Evolutionary conservation across 2,888 invertebrate species (phyloP).

Genomic region (Oxycera nigricornis): DNA sequence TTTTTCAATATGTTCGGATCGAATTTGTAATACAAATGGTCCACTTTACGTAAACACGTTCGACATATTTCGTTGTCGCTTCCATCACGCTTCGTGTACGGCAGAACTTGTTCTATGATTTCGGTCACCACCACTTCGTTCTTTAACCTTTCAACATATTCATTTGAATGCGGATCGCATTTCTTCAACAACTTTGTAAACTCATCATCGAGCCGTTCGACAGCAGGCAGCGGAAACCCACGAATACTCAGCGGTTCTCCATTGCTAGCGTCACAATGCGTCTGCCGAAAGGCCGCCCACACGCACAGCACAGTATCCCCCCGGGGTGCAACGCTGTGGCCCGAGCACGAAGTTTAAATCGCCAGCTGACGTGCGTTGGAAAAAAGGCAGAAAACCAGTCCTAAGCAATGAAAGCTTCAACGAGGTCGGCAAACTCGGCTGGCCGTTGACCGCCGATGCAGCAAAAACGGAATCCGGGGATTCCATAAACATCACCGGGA

Average conservation of each 20-base stretch:
- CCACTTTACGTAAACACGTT: constrained; percentile 93
- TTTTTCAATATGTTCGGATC: constrained; percentile 83
- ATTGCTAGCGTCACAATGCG: too few relatives aligned
- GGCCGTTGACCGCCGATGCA: too few relatives aligned
- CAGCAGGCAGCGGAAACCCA: constrained; percentile 91
- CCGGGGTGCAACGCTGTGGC: too few relatives aligned
- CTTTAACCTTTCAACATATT: constrained; percentile 91
- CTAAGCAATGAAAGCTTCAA: too few relatives aligned
- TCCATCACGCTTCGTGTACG: constrained; percentile 77
- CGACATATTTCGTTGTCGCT: constrained; percentile 88
- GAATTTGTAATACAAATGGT: constrained; percentile 98
- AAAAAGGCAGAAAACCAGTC: too few relatives aligned
- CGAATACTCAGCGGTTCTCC: constrained; percentile 77
- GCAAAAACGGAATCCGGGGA: too few relatives aligned
- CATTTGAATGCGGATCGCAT: constrained; percentile 96
- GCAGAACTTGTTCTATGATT: constrained; percentile 87
- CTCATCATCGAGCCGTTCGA: constrained; percentile 96
- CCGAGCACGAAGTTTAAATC: too few relatives aligned
- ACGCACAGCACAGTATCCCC: too few relatives aligned
- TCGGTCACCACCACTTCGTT: constrained; percentile 91
- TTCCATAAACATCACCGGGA: too few relatives aligned
- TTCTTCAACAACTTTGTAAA: constrained; percentile 96
- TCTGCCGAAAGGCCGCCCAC: too few relatives aligned
- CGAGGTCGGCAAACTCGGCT: too few relatives aligned
- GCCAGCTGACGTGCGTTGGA: too few relatives aligned